A percentile compares a stretch with the other conserved stretches of the same genome.
These are phyloP conservation scores for Polyergus mexicanus DNA, from an alignment of 1,140 invertebrate genomes.

Conservation along the genomic window DNA sequence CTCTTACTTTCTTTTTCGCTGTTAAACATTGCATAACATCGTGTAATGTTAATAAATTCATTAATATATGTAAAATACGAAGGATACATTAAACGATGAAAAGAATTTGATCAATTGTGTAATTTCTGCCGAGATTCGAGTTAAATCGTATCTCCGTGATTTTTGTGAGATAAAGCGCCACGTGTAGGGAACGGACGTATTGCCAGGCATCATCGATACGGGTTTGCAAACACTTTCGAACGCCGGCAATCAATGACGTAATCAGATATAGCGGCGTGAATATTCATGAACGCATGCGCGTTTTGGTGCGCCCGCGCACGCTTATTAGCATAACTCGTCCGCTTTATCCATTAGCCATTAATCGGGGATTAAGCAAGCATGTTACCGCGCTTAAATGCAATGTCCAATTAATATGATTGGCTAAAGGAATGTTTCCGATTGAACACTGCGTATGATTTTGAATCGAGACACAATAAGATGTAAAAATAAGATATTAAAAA, in stretches of 20 bases:
- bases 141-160: not conserved
- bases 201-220: conserved; percentile 62
- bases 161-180: not conserved
- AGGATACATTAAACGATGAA: not conserved
- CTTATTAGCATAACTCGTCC: conserved; percentile 83
- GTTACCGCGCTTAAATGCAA: conserved; percentile 63
- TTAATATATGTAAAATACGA: not conserved
- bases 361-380: conserved; percentile 61
- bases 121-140: not conserved
- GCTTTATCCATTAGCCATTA: conserved; percentile 80
- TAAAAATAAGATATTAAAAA: conserved; percentile 3
- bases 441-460: not conserved
- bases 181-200: conserved; percentile 28
- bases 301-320: conserved; percentile 74
- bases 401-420: conserved; percentile 71
- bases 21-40: not conserved
- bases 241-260: conserved; percentile 80
- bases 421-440: conserved; percentile 53
- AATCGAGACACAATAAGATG: not conserved
- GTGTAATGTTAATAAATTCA: not conserved
- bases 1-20: not conserved
- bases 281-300: conserved; percentile 81
- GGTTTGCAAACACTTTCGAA: conserved; percentile 78
- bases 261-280: conserved; percentile 79
- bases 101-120: not conserved